Conservation (phyloP, 2,113 vertebrate genomes). For the Calyptommatus sinebrachiatus region DNA sequence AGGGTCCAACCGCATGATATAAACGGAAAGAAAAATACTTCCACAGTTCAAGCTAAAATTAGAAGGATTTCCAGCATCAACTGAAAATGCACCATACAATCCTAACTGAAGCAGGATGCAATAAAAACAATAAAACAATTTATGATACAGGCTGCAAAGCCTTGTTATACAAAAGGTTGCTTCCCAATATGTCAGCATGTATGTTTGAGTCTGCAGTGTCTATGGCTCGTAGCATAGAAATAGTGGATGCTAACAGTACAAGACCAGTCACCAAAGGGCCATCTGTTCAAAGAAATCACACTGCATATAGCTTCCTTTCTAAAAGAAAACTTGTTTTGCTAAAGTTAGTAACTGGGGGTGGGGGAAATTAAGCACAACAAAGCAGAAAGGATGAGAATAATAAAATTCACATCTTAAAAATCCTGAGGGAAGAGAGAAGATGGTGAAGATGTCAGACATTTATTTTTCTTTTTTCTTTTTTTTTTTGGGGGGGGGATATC, state of each 20-base stretch:
- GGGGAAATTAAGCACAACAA: too few species aligned
- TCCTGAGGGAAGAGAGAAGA: too few species aligned
- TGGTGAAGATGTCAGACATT: too few species aligned
- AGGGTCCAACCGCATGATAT: background rate
- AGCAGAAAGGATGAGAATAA: too few species aligned
- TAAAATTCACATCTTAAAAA: too few species aligned
- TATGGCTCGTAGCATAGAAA: background rate
- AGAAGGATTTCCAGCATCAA: background rate
- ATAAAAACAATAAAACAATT: background rate
- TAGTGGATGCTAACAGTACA: background rate
- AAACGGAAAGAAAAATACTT: slow-evolving; percentile 16
- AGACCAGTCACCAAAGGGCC: too few species aligned
- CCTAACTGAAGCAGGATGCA: background rate
- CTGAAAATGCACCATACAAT: background rate
- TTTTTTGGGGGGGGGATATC: too few species aligned
- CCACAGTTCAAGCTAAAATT: background rate
- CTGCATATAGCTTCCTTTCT: too few species aligned
- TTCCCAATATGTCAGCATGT: background rate
- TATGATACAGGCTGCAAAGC: background rate
- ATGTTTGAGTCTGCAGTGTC: background rate
- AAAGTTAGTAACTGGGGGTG: too few species aligned
- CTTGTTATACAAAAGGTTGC: background rate
- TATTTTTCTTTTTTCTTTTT: too few species aligned
- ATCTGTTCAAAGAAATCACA: too few species aligned
- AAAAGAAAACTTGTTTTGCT: too few species aligned